Conservation (phyloP, 2,113 vertebrate species). For the Psephotus haematonotus region DNA sequence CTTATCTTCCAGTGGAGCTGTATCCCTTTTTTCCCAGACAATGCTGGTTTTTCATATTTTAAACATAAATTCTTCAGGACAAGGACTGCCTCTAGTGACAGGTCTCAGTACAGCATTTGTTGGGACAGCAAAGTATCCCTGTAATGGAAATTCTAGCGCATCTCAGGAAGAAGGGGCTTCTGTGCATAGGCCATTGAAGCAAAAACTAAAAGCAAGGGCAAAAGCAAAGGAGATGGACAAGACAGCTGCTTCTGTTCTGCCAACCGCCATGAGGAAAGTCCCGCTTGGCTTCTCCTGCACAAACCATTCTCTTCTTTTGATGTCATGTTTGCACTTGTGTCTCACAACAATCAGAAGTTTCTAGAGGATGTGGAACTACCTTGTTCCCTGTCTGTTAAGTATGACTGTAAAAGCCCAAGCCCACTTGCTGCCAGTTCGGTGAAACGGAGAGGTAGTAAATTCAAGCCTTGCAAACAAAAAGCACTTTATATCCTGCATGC, state of each 20-base stretch:
- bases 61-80: neutral
- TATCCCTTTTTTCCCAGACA: neutral
- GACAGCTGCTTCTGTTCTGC: neutral
- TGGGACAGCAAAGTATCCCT: neutral
- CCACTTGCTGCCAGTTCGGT: neutral
- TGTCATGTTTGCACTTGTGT: neutral
- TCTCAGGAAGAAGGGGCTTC: neutral
- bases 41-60: neutral
- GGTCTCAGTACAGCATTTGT: neutral
- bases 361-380: neutral
- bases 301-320: neutral
- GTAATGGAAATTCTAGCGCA: neutral
- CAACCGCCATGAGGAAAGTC: neutral
- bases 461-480: neutral
- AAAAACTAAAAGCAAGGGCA: neutral
- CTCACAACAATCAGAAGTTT: neutral
- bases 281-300: neutral
- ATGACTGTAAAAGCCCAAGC: neutral
- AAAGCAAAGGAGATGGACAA: neutral
- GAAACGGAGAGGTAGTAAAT: neutral
- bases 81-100: neutral
- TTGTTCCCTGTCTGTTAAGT: neutral
- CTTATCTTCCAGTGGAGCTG: neutral
- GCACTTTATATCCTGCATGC: neutral
- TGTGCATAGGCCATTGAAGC: rapidly evolving